These are phyloP conservation scores for Mermis nigrescens DNA, from an alignment of 2,888 invertebrate species.

Conservation along the genomic window DNA sequence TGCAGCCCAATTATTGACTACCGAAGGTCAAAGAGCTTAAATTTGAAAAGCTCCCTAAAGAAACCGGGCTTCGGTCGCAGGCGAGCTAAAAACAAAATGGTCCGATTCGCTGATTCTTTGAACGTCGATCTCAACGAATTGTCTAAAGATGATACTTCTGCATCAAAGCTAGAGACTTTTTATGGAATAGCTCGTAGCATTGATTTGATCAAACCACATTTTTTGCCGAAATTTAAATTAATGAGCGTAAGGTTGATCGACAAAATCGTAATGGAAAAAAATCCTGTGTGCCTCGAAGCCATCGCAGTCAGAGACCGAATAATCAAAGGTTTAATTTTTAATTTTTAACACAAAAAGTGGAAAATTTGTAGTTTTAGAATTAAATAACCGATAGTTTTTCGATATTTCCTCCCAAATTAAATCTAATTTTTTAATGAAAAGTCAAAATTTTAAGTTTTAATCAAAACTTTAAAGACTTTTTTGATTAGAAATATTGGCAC, in stretches of 20 bases:
- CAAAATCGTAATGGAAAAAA: background rate
- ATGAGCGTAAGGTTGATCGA: background rate
- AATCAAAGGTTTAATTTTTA: background rate
- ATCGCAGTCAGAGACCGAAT: background rate
- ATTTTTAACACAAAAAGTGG: no score
- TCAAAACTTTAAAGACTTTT: no score
- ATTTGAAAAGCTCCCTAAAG: background rate
- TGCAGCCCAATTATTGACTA: background rate
- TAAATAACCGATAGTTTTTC: no score
- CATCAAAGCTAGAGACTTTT: background rate
- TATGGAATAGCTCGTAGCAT: background rate
- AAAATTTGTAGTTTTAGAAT: no score
- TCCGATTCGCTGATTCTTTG: constrained; percentile 1
- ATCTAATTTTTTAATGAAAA: no score
- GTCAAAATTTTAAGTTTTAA: no score
- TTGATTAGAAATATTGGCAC: no score
- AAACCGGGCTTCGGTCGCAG: background rate
- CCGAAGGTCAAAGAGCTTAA: background rate
- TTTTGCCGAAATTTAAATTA: background rate
- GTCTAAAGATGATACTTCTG: background rate
- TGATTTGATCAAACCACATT: background rate
- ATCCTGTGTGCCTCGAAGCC: background rate
- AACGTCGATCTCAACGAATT: background rate
- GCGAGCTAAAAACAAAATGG: background rate
- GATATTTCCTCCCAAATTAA: no score